These are phyloP conservation scores for Enteromius treurensis DNA, from an alignment of 2,797 vertebrate genomes.

Conservation along the genomic window DNA sequence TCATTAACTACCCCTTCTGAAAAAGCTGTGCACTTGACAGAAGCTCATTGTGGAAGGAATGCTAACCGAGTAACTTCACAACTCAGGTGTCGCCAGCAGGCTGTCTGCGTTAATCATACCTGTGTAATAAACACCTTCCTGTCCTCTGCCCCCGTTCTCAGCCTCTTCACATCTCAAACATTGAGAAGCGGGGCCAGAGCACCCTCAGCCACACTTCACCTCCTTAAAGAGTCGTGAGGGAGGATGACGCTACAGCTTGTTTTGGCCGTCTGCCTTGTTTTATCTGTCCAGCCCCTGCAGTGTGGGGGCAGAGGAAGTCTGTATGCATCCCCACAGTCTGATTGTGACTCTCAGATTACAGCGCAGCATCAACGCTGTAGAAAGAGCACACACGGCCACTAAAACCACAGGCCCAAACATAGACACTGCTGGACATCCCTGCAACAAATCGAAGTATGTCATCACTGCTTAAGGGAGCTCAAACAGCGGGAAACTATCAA, in stretches of 20 bases:
- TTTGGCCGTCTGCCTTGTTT: conserved; percentile 57
- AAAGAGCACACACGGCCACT: conserved; percentile 22
- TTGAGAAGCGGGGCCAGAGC: background rate
- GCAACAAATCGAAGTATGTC: conserved; percentile 18
- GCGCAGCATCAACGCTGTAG: conserved; percentile 30
- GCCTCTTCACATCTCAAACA: conserved; percentile 12
- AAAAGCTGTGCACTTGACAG: conserved; percentile 10
- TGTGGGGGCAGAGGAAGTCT: conserved; percentile 41
- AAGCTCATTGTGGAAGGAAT: conserved; percentile 39
- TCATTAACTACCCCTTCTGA: background rate
- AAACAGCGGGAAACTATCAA: conserved; percentile 40
- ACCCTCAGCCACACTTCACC: conserved; percentile 32
- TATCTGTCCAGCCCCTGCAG: conserved; percentile 49
- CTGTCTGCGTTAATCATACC: conserved; percentile 38
- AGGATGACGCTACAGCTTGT: conserved; percentile 51
- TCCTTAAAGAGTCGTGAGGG: conserved; percentile 29
- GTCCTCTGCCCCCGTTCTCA: background rate
- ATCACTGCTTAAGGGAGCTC: conserved; percentile 4
- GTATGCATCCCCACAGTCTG: conserved; percentile 34
- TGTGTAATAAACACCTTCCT: conserved; percentile 33
- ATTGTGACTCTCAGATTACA: conserved; percentile 48
- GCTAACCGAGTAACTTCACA: conserved; percentile 33
- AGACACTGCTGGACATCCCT: conserved; percentile 24
- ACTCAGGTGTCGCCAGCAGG: background rate
- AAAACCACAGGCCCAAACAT: conserved; percentile 36